Base-by-base conservation (phyloP, 2,888 invertebrate genomes). In the Drosophila yooni region DNA sequence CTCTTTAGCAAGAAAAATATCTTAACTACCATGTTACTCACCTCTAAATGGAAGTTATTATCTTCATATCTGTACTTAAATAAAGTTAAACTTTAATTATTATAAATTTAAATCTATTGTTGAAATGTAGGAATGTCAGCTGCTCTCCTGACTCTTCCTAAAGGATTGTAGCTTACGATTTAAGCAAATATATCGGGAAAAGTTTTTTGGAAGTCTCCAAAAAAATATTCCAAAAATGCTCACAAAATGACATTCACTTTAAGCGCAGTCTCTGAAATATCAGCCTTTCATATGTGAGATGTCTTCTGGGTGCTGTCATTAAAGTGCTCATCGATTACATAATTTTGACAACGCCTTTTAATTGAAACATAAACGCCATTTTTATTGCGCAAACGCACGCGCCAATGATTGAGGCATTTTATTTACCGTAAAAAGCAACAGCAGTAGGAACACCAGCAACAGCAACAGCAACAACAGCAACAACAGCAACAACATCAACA, bases 301-400 rank as follows among this genome's bases (percentile, higher is more conserved):
- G 27, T 63, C 38, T 58, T 52, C 33, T 27, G 31, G 63, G 34
- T 58, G 50, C 11, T 33, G 68, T 67, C 72, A n/a, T 54, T 70
- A 57, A 76, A 46, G 51, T 50, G 62, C 53, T 40, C 34, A 52
- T 18, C 61, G 65, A 77, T 79, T 77, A 64, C 81, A 74, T 78
- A 70, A 81, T 74, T 77, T 68, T 70, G 50, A 43, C 65, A 66
- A 74, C 74, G 74, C 74, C 66, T 78, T 81, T 88, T 88, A 84
- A 84, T 87, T 87, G 80, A 89, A 77, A 77, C 89, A 87, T 85
- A 87, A 85, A 83, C 72, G 85, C 75, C 82, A 83, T 81, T 86
- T 84, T 86, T 88, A 84, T 84, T 83, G 70, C 74, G 61, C 68
- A 88, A 86, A 72, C 82, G 85, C 84, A 89, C 85, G 84, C 89